Evolutionary conservation across 2,797 vertebrate species (phyloP).

Genomic region (Eidolon dupreanum): DNA sequence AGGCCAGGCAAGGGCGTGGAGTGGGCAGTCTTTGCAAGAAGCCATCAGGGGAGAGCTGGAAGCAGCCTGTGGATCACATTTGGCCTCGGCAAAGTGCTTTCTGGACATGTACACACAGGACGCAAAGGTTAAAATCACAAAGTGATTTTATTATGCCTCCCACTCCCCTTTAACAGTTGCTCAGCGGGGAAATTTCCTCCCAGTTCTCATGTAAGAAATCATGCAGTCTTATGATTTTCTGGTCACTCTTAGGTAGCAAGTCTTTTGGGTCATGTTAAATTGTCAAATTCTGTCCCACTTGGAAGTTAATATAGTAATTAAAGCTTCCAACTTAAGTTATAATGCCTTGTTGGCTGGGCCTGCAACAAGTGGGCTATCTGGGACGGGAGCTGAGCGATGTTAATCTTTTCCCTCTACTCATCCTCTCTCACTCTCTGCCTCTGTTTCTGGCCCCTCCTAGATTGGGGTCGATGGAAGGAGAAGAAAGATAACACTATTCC

Average conservation of each 20-base stretch:
- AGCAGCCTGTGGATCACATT: background rate
- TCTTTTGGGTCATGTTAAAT: background rate
- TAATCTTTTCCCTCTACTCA: background rate
- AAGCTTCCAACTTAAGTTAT: background rate
- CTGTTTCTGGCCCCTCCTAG: background rate
- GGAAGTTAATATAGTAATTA: background rate
- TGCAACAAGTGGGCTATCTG: background rate
- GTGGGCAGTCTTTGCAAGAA: background rate
- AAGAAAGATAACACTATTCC: background rate
- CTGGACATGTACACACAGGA: background rate
- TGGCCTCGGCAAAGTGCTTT: too few relatives aligned
- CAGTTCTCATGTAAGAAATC: background rate
- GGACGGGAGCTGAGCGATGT: background rate
- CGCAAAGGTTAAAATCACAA: background rate
- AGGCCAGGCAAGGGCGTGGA: background rate
- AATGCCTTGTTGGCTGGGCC: background rate
- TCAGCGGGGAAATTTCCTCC: background rate
- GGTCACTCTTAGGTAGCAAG: background rate
- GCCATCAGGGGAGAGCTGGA: background rate
- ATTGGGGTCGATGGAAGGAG: background rate
- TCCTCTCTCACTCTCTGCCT: background rate
- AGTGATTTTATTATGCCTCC: background rate
- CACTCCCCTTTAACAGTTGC: background rate
- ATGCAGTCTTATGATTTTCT: background rate
- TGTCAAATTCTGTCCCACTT: background rate